A percentile compares a stretch with the other conserved stretches of the same genome.
Evolutionary conservation across 2,113 vertebrate species (phyloP).

Genomic region (Neopipo cinnamomea): DNA sequence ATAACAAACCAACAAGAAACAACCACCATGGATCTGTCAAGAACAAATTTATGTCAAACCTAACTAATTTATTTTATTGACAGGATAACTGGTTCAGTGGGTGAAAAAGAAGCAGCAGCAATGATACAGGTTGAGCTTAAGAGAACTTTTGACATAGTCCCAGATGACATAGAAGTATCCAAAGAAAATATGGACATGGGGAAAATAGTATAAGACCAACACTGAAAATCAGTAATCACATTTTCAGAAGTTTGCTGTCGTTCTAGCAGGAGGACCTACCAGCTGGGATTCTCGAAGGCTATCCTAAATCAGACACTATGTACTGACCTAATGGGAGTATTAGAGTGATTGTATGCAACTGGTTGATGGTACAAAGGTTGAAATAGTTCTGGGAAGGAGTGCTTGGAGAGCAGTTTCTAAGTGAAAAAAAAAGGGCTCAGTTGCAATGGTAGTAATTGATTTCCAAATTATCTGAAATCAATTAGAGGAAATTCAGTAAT

Average conservation of each 20-base stretch:
- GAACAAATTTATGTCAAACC: neutral
- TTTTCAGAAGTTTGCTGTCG: neutral
- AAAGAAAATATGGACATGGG: neutral
- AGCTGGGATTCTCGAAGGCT: neutral
- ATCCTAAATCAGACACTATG: neutral
- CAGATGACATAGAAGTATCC: neutral
- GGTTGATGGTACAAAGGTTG: neutral
- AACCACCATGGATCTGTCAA: neutral
- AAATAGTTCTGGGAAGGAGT: neutral
- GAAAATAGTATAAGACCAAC: neutral
- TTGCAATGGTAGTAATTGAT: conserved; percentile 15
- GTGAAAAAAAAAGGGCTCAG: neutral
- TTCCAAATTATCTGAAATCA: conserved; percentile 24
- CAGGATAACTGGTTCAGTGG: neutral
- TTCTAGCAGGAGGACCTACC: neutral
- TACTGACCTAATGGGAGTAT: neutral
- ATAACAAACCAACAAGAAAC: neutral
- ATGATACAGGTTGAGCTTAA: neutral
- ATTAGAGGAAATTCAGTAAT: conserved; percentile 6
- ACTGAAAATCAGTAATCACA: neutral
- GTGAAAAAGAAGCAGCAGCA: neutral
- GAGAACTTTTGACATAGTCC: neutral
- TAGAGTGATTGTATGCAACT: neutral
- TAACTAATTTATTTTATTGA: neutral
- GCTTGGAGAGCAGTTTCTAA: conserved; percentile 34